Evolutionary conservation across 2,888 invertebrate species (phyloP).

Genomic region (Ophion slaviceki): DNA sequence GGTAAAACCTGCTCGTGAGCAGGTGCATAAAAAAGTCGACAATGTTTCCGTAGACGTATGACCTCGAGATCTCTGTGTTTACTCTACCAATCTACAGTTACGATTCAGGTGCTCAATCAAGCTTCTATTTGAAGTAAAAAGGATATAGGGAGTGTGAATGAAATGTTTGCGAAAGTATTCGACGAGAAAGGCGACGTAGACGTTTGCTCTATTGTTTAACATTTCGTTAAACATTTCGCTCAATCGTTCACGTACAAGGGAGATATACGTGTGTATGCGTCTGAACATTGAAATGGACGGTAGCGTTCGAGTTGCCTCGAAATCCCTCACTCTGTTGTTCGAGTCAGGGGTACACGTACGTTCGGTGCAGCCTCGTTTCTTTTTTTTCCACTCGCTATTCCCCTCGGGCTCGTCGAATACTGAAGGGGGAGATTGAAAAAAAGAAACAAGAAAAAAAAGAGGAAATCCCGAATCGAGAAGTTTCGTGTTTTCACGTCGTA

Average conservation of each 20-base stretch:
- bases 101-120: conserved; percentile 18
- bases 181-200: background rate
- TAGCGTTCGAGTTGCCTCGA: background rate
- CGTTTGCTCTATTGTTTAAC: conserved; percentile 36
- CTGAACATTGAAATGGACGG: conserved; percentile 23
- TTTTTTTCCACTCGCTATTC: conserved; percentile 35
- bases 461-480: conserved; percentile 25
- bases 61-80: background rate
- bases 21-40: too few relatives aligned
- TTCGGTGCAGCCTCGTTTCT: conserved; percentile 26
- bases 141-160: background rate
- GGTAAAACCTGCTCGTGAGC: too few relatives aligned
- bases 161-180: conserved; percentile 1
- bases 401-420: conserved; percentile 27
- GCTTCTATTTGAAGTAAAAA: background rate
- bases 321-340: conserved; percentile 14
- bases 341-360: conserved; percentile 1
- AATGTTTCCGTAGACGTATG: background rate
- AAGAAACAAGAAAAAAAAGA: background rate
- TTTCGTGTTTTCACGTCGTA: conserved; percentile 50
- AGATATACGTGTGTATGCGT: background rate
- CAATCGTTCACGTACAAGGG: background rate
- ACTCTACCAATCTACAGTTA: background rate
- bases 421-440: background rate
- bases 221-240: conserved; percentile 44